A percentile compares a stretch with the other conserved stretches of the same genome.
Evolutionary conservation across 2,888 invertebrate species (phyloP).

Genomic region (Nebria brevicollis): DNA sequence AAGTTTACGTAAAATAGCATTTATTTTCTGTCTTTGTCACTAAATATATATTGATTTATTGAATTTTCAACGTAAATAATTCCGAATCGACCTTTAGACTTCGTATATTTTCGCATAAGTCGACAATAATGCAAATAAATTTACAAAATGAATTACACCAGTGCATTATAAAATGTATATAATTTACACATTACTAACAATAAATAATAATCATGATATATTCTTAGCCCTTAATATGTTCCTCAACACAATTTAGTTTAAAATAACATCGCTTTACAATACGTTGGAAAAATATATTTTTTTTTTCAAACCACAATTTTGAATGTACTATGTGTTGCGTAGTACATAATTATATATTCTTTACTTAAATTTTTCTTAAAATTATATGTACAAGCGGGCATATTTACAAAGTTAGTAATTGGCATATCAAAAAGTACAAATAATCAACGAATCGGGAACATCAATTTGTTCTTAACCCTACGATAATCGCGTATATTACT

Average conservation of each 20-base stretch:
- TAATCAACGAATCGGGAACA: constrained; percentile 4
- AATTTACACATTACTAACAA: neutral
- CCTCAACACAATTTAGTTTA: neutral
- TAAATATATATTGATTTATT: too few relatives aligned
- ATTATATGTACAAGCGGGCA: constrained; percentile 33
- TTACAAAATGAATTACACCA: too few relatives aligned
- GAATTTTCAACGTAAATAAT: too few relatives aligned
- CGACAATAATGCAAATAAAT: too few relatives aligned
- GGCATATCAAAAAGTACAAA: constrained; percentile 18
- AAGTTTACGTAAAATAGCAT: too few relatives aligned
- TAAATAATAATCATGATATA: neutral
- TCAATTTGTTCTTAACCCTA: neutral
- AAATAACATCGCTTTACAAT: neutral
- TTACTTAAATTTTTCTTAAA: neutral
- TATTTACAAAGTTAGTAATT: constrained; percentile 38
- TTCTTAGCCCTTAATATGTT: neutral
- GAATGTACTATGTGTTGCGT: neutral
- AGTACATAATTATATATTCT: constrained; percentile 5
- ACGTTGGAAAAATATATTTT: neutral
- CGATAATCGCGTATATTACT: neutral
- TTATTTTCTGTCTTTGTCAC: too few relatives aligned
- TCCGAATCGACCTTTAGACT: too few relatives aligned
- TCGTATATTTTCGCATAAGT: too few relatives aligned
- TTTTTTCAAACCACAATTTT: neutral
- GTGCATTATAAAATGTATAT: too few relatives aligned